Conservation (phyloP, 2,888 invertebrate species). For the Ypsolopha scabrella region DNA sequence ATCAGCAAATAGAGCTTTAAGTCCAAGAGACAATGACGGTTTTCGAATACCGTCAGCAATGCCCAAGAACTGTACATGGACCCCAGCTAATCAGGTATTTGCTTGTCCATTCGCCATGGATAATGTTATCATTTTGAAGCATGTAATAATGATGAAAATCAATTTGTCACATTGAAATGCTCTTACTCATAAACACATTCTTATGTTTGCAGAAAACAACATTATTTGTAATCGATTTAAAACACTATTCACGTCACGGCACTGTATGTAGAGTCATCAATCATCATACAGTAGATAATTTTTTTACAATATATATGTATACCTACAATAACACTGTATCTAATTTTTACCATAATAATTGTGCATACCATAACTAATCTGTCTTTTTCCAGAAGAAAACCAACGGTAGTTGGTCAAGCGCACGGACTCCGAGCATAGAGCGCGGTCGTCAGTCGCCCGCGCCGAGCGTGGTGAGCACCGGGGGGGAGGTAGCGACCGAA, state of each 20-base stretch:
- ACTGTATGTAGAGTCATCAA: no score
- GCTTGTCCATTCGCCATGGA: no score
- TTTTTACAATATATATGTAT: no score
- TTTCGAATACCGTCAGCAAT: conserved; percentile 47
- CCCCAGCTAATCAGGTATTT: conserved; percentile 42
- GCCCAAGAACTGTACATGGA: conserved; percentile 37
- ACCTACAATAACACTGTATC: no score
- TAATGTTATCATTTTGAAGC: no score
- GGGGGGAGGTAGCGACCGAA: conserved; percentile 9
- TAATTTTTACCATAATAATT: no score
- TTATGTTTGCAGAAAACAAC: no score
- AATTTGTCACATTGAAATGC: background rate
- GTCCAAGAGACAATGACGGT: conserved; percentile 56
- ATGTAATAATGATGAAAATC: background rate
- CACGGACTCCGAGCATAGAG: conserved; percentile 39
- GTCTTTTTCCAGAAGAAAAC: conserved; percentile 33
- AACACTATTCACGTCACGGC: no score
- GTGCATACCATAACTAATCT: background rate
- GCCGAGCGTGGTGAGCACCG: conserved; percentile 11
- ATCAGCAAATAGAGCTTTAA: conserved; percentile 44
- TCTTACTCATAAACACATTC: no score
- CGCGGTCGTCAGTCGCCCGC: conserved; percentile 41
- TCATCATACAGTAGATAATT: no score
- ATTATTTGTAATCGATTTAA: no score
- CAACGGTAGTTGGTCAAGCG: conserved; percentile 33